Percentiles rank a stretch among this genome's conserved stretches.
phyloP scores from a whole-genome alignment of 2,797 vertebrate species.

The Lepus townsendii region DNA sequence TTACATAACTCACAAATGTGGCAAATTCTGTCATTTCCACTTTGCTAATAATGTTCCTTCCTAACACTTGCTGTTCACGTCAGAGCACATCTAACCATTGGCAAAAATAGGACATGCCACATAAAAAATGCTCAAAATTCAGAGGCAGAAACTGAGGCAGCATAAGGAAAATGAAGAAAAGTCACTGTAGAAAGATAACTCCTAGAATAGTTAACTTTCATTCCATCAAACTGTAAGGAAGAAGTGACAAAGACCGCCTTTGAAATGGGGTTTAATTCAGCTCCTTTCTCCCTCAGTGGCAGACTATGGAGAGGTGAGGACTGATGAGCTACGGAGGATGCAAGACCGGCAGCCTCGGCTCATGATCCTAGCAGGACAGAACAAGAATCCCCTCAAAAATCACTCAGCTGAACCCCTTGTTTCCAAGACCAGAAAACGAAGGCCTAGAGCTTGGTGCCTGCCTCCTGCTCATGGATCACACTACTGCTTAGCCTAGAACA shows the following conservation, averaged over 20 bases:
- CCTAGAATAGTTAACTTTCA: neutral
- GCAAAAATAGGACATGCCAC: neutral
- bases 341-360: neutral
- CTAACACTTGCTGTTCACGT: neutral
- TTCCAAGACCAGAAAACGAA: neutral
- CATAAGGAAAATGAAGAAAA: neutral
- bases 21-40: neutral
- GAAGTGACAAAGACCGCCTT: neutral
- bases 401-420: neutral
- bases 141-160: neutral
- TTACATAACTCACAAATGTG: neutral
- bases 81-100: neutral
- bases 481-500: too few relatives aligned
- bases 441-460: neutral
- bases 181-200: neutral
- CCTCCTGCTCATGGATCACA: neutral
- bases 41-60: neutral
- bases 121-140: neutral
- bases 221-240: neutral
- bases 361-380: neutral
- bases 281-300: neutral
- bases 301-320: fast-evolving
- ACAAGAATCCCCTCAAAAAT: fast-evolving
- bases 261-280: too few relatives aligned
- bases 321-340: neutral